These are phyloP conservation scores for Drosophila jambulina DNA, from an alignment of 1,140 invertebrate species.

Conservation along the genomic window DNA sequence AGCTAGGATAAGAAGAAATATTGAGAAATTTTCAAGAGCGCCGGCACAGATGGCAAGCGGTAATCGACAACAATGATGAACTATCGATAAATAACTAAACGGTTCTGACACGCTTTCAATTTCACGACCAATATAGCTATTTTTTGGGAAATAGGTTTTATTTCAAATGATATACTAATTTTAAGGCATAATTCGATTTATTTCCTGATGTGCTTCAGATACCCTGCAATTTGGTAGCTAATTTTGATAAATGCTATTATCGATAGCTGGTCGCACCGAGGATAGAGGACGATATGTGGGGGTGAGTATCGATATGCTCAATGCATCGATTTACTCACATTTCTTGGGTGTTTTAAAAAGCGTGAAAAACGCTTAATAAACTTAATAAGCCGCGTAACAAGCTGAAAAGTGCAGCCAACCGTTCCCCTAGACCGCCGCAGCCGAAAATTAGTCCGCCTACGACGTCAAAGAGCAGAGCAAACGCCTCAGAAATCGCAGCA, in stretches of 20 bases:
- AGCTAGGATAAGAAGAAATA: conserved; percentile 2
- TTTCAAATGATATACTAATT: background rate
- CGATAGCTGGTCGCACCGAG: background rate
- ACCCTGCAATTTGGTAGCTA: background rate
- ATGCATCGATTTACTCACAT: conserved; percentile 79
- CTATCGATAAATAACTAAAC: conserved; percentile 4
- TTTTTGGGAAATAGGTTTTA: background rate
- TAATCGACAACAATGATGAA: conserved; percentile 22
- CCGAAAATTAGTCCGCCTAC: conserved; percentile 4
- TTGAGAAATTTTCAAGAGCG: conserved; percentile 28
- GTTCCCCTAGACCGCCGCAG: conserved; percentile 23
- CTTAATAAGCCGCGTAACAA: conserved; percentile 43
- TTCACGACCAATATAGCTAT: background rate
- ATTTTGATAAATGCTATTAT: background rate
- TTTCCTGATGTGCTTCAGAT: background rate
- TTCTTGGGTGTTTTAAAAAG: conserved; percentile 76
- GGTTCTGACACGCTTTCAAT: background rate
- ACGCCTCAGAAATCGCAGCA: conserved; percentile 17
- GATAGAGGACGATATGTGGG: conserved; percentile 20
- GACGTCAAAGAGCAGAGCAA: conserved; percentile 24
- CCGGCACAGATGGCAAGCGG: conserved; percentile 34
- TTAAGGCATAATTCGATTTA: background rate
- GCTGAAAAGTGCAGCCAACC: conserved; percentile 57
- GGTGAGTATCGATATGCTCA: conserved; percentile 62
- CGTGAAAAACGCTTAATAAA: conserved; percentile 77